Evolutionary conservation across 2,888 invertebrate species (phyloP).

Genomic region (Drosophila longiperda): DNA sequence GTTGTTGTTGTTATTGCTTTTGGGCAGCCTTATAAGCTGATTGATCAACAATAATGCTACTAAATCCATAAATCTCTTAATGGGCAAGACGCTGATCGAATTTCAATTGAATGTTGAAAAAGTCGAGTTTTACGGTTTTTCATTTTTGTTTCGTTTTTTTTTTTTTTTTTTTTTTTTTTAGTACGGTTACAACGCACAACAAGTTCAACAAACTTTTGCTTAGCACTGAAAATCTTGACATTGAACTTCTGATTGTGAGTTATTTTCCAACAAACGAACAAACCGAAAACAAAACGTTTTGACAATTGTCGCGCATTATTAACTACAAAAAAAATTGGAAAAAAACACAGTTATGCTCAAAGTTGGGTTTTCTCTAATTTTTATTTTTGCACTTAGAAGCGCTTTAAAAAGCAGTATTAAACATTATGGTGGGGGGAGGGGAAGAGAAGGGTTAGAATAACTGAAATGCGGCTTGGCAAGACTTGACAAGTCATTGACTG

Average conservation of each 20-base stretch:
- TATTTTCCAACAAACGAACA: conserved; percentile 14
- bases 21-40: conserved; percentile 46
- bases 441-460: conserved; percentile 2
- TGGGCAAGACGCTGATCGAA: conserved; percentile 46
- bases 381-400: conserved; percentile 13
- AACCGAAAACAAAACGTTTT: conserved; percentile 5
- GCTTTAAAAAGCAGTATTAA: conserved; percentile 1
- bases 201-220: conserved; percentile 58
- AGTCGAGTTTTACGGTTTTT: conserved; percentile 12
- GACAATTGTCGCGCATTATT: conserved; percentile 39
- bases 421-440: neutral
- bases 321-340: conserved; percentile 1
- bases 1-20: conserved; percentile 30
- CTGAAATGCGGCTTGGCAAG: conserved; percentile 24
- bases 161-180: conserved; percentile 9
- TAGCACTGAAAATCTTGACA: conserved; percentile 52
- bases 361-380: conserved; percentile 7
- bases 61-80: conserved; percentile 50
- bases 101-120: conserved; percentile 41
- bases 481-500: conserved; percentile 49
- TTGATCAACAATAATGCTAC: conserved; percentile 27
- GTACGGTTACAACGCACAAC: conserved; percentile 12
- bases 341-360: conserved; percentile 27
- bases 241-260: conserved; percentile 54
- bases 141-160: neutral